These are phyloP conservation scores for Drosophila lini DNA, from an alignment of 1,140 invertebrate genomes.

Conservation along the genomic window DNA sequence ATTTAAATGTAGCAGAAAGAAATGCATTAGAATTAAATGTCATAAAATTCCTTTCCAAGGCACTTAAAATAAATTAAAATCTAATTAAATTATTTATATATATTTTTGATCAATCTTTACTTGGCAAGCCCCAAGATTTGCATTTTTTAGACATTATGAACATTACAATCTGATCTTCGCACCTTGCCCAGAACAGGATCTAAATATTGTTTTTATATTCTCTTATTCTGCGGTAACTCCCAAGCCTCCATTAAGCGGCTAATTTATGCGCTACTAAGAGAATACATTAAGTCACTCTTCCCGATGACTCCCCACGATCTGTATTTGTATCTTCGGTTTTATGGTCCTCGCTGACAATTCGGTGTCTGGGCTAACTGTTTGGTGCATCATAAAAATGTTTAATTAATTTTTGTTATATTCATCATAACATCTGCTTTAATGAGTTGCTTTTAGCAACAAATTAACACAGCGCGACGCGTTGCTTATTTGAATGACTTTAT, in stretches of 20 bases:
- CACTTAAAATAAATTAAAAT: conserved; percentile 12
- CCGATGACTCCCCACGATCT: conserved; percentile 29
- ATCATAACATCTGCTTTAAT: conserved; percentile 51
- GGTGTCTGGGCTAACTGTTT: conserved; percentile 42
- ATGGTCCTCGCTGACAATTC: conserved; percentile 20
- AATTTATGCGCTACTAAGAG: conserved; percentile 51
- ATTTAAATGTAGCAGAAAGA: not conserved
- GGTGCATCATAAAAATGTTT: conserved; percentile 58
- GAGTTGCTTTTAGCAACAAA: conserved; percentile 51
- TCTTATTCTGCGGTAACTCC: conserved; percentile 20
- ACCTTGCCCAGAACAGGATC: conserved; percentile 40
- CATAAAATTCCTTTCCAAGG: too few relatives aligned
- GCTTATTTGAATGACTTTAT: conserved; percentile 15
- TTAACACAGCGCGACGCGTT: conserved; percentile 26
- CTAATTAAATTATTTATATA: conserved; percentile 1
- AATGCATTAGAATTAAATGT: not conserved
- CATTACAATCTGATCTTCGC: conserved; percentile 19
- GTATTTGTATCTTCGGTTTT: conserved; percentile 38
- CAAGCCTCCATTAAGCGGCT: conserved; percentile 33
- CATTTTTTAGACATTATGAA: conserved; percentile 24
- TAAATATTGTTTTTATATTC: conserved; percentile 10
- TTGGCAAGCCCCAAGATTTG: not conserved
- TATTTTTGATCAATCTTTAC: not conserved
- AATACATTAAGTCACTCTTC: conserved; percentile 39
- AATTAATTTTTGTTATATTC: conserved; percentile 53